Percentiles rank a stretch among this genome's conserved stretches.
phyloP scores from a whole-genome alignment of 2,113 vertebrate genomes.

The Mesoclemmys tuberculata region DNA sequence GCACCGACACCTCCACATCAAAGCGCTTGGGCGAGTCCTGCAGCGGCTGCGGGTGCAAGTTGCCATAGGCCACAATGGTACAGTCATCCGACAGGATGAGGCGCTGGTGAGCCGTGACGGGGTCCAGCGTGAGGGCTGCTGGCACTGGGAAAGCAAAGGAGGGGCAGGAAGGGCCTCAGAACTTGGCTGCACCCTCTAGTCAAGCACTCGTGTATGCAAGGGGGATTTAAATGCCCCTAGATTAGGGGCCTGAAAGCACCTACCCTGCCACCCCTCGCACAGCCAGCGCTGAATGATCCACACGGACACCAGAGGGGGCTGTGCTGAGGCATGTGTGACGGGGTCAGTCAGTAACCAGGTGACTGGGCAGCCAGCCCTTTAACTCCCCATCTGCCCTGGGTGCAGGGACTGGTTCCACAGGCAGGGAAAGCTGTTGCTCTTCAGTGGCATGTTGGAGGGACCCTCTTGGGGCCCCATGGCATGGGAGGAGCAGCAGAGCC shows the following conservation, averaged over 20 bases:
- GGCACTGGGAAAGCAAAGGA: constrained; percentile 82
- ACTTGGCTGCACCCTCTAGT: rapidly evolving
- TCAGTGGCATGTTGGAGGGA: not conserved
- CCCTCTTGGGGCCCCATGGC: not conserved
- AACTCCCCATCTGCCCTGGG: not conserved
- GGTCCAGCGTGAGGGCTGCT: constrained; percentile 92
- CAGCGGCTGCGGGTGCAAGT: constrained; percentile 94
- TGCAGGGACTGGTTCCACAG: not conserved
- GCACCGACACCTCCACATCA: constrained; percentile 95
- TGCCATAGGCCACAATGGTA: constrained; percentile 97
- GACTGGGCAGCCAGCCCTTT: not conserved
- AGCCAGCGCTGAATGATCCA: not conserved
- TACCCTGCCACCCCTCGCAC: not conserved
- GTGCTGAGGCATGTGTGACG: not conserved
- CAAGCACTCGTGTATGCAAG: not conserved
- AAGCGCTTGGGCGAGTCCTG: constrained; percentile 97
- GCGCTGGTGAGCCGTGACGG: constrained; percentile 94
- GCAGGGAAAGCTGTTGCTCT: not conserved
- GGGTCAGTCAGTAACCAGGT: not conserved
- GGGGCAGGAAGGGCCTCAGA: not conserved
- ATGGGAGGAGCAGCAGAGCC: not conserved
- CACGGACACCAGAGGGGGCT: not conserved
- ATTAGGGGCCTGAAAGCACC: not conserved
- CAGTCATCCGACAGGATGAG: constrained; percentile 98
- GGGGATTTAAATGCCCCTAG: not conserved